Base-by-base conservation (phyloP, 1,140 invertebrate species). In the Oppia nitens region DNA sequence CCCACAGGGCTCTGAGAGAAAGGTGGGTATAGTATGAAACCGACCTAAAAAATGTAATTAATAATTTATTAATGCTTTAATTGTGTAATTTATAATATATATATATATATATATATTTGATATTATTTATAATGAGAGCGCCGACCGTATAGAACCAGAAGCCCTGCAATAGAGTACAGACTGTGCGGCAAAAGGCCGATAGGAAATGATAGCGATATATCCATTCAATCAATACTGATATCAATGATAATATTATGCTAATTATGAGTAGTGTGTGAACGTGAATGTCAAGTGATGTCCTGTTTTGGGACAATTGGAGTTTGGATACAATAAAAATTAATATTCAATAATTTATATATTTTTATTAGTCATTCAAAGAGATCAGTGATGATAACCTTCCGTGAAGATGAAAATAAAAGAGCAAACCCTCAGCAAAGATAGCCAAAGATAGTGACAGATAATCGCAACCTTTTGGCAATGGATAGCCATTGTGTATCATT, bases 371-470 rank as follows among this genome's bases (percentile, higher is more conserved):
- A 40, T 17, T 9, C 32, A 40, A 6, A 40, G 32, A 40, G 6
- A 40, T 40, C 32, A 40, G 17, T 9, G 6, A 40, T 40, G 17
- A 9, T 9, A 40, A 40, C 32, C 0, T 64, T 28, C 74, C 76
- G 62, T 77, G 75, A 2, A 78, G 65, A 65, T 78, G 77, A 63
- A 72, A 72, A 27, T 62, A 69, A 64, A 78, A 78, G 0, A 78
- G 64, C 24, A 78, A 60, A 3, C 66, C 72, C 65, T 78, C 76
- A 12, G 74, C 64, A 14, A 60, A 57, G 25, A 74, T 69, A 6
- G 74, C 75, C 21, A 77, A 53, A 12, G 66, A 53, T 1, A 66
- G 66, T 1, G 68, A 60, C 1, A 70, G 63, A 60, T 76, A 77
- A 48, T 77, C 75, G 2, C 71, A 64, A 58, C 70, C 66, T 0